Conservation (phyloP, 1,140 invertebrate genomes). For the Drosophila novamexicana region DNA sequence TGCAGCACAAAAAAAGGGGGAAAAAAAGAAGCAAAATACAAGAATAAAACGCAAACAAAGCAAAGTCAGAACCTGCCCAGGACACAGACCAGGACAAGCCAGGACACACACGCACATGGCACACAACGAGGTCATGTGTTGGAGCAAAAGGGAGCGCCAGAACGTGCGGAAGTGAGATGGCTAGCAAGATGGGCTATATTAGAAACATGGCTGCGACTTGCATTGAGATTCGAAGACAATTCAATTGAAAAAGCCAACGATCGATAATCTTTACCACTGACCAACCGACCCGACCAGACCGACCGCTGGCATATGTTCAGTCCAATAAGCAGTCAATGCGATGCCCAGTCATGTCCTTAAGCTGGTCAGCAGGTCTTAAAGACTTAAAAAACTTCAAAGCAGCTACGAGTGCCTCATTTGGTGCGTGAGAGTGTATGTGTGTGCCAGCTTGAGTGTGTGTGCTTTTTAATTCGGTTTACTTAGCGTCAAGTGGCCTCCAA, state of each 20-base stretch:
- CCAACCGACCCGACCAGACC: conserved; percentile 33
- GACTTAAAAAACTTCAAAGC: conserved; percentile 23
- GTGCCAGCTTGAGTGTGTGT: conserved; percentile 36
- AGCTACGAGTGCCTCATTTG: conserved; percentile 5
- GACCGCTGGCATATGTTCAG: conserved; percentile 31
- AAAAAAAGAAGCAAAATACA: neutral
- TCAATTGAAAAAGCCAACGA: conserved; percentile 83
- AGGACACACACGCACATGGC: conserved; percentile 27
- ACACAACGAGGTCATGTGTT: conserved; percentile 15
- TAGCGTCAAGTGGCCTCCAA: conserved; percentile 59
- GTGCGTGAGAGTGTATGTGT: too few relatives aligned
- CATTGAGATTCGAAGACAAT: conserved; percentile 83
- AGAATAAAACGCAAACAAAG: conserved; percentile 71
- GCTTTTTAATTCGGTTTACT: conserved; percentile 76
- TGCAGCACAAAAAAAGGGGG: conserved; percentile 11
- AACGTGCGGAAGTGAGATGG: conserved; percentile 10
- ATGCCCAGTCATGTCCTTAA: conserved; percentile 25
- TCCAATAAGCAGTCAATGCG: conserved; percentile 19
- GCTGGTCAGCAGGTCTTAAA: conserved; percentile 55
- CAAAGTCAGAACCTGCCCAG: conserved; percentile 54
- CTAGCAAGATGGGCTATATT: conserved; percentile 16
- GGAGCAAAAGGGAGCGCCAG: neutral
- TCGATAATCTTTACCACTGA: conserved; percentile 78
- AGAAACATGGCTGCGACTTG: conserved; percentile 45
- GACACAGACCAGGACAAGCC: conserved; percentile 24